Conservation (phyloP, 1,140 invertebrate species). For the Drosophila rhopaloa region DNA sequence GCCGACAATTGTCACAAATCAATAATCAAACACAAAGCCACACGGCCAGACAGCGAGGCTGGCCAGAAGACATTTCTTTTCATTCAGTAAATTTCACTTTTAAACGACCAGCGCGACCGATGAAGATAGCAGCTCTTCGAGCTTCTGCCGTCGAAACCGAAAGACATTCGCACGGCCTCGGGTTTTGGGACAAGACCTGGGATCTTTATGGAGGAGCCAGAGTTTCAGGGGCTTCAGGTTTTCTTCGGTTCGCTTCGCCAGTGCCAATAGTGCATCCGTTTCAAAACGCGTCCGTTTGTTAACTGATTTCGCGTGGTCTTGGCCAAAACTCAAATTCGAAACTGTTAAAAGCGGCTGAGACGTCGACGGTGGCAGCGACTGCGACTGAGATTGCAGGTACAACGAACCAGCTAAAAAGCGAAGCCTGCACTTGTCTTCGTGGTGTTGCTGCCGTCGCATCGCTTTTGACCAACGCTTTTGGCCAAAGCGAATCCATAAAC, state of each 20-base stretch:
- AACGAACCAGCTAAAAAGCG: slow-evolving; percentile 63
- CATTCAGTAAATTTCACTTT: slow-evolving; percentile 83
- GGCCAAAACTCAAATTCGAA: slow-evolving; percentile 77
- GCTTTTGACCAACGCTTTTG: slow-evolving; percentile 29
- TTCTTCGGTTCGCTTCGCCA: slow-evolving; percentile 2
- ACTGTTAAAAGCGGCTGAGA: slow-evolving; percentile 52
- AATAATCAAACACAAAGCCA: slow-evolving; percentile 54
- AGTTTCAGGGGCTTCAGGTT: slow-evolving; percentile 31
- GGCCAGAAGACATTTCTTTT: slow-evolving; percentile 67
- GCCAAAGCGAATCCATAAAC: slow-evolving; percentile 75
- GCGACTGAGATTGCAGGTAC: slow-evolving; percentile 53
- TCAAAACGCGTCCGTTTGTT: slow-evolving; percentile 82
- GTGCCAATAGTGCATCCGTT: slow-evolving; percentile 66
- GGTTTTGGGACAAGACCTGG: slow-evolving; percentile 17
- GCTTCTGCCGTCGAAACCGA: slow-evolving; percentile 51
- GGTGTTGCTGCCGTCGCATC: slow-evolving; percentile 14
- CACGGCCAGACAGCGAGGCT: slow-evolving; percentile 45
- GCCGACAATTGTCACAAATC: slow-evolving; percentile 55
- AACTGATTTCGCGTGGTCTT: slow-evolving; percentile 83
- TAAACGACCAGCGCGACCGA: slow-evolving; percentile 58
- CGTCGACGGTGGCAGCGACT: slow-evolving; percentile 28
- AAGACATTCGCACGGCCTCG: slow-evolving; percentile 60
- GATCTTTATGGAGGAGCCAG: slow-evolving; percentile 48
- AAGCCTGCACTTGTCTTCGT: slow-evolving; percentile 65
- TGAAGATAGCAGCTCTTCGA: slow-evolving; percentile 50